Evolutionary conservation across 2,113 vertebrate genomes (phyloP).

Genomic region (Oreotragus oreotragus): DNA sequence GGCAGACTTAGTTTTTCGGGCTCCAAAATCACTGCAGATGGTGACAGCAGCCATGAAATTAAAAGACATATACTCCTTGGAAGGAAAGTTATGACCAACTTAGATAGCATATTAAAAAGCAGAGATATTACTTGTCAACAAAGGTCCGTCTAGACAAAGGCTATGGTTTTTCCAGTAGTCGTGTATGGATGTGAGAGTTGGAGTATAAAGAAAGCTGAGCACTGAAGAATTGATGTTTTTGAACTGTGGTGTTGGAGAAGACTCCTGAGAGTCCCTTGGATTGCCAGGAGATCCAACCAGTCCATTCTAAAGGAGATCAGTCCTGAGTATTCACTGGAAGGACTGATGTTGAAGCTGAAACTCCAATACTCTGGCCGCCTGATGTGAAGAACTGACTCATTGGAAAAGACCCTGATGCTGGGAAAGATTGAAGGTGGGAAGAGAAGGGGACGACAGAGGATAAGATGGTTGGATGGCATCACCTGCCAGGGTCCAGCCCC

Average conservation of each 20-base stretch:
- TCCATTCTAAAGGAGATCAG: not conserved
- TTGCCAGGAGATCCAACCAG: not conserved
- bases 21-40: no score
- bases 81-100: no score
- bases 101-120: no score
- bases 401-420: no score
- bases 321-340: not conserved
- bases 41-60: no score
- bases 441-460: no score
- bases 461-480: no score
- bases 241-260: not conserved
- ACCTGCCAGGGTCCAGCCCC: no score
- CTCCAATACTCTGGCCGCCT: accelerated
- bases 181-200: not conserved
- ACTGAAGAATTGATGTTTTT: not conserved
- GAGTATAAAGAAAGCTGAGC: not conserved
- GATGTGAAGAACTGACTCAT: not conserved
- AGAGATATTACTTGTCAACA: no score
- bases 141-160: not conserved
- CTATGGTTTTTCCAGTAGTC: not conserved
- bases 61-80: no score
- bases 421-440: no score
- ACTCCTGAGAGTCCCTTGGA: not conserved
- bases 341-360: not conserved
- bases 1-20: no score